Evolutionary conservation across 2,888 invertebrate genomes (phyloP).

Genomic region (Conops quadrifasciatus): DNA sequence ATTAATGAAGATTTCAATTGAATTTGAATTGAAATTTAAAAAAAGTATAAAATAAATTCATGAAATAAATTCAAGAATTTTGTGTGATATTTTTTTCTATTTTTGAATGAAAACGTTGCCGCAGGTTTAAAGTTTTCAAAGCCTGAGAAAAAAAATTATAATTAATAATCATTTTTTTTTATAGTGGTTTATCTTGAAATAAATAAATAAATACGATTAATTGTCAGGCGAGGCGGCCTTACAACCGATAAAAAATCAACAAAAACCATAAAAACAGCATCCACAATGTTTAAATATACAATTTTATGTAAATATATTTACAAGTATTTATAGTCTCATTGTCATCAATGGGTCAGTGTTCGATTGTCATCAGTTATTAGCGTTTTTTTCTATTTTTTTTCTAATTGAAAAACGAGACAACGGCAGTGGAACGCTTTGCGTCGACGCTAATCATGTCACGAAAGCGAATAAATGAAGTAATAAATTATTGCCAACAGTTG

Average conservation of each 20-base stretch:
- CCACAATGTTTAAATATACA: slow-evolving; percentile 6
- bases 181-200: slow-evolving; percentile 28
- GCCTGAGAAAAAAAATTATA: no score
- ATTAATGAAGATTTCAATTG: no score
- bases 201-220: background rate
- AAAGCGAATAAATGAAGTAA: background rate
- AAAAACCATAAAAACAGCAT: slow-evolving; percentile 5
- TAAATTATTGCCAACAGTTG: background rate
- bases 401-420: no score
- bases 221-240: background rate
- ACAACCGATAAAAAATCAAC: slow-evolving; percentile 5
- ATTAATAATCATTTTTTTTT: no score
- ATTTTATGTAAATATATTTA: background rate
- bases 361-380: slow-evolving; percentile 25
- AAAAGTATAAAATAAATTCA: no score
- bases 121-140: no score
- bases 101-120: no score
- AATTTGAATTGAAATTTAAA: no score
- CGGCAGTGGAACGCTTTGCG: slow-evolving; percentile 17
- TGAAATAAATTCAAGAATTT: no score
- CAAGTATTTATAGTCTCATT: slow-evolving; percentile 14
- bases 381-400: no score
- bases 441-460: no score
- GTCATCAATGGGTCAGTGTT: background rate
- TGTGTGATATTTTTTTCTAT: no score